phyloP scores from a whole-genome alignment of 2,888 invertebrate genomes.

The Meganola albula region DNA sequence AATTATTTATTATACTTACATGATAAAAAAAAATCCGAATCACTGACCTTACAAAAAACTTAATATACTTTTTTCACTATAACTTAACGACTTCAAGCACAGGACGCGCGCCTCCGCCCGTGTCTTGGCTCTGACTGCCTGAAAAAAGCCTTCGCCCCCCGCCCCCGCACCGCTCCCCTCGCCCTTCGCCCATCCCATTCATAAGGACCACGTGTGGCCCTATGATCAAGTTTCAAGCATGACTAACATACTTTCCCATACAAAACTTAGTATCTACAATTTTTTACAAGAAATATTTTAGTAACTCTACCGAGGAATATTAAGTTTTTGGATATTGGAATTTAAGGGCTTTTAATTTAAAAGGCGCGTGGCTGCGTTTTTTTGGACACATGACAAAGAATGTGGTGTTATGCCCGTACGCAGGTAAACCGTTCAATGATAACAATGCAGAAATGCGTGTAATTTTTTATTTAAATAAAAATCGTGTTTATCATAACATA shows the following conservation, averaged over 20 bases:
- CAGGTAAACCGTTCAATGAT: slow-evolving; percentile 22
- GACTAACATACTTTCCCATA: slow-evolving; percentile 65
- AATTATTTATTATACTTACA: slow-evolving; percentile 20
- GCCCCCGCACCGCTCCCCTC: slow-evolving; percentile 35
- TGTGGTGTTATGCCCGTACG: slow-evolving; percentile 11
- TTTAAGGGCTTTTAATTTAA: slow-evolving; percentile 13
- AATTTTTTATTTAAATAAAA: too few relatives aligned
- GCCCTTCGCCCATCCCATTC: slow-evolving; percentile 47
- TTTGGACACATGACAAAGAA: slow-evolving; percentile 14
- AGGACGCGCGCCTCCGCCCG: slow-evolving; percentile 49
- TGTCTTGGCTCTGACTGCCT: slow-evolving; percentile 63
- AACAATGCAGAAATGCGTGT: too few relatives aligned
- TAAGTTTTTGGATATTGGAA: slow-evolving; percentile 13
- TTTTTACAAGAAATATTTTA: slow-evolving; percentile 33
- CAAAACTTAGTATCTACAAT: slow-evolving; percentile 31
- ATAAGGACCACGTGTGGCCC: slow-evolving; percentile 66
- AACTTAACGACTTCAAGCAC: too few relatives aligned
- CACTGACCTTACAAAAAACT: too few relatives aligned
- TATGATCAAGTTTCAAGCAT: slow-evolving; percentile 57
- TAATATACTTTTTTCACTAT: too few relatives aligned
- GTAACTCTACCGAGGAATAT: slow-evolving; percentile 24
- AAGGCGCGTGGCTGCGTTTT: slow-evolving; percentile 26
- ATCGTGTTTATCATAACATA: too few relatives aligned
- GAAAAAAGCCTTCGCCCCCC: slow-evolving; percentile 67
- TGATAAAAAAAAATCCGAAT: slow-evolving; percentile 7